Base-by-base conservation (phyloP, 92 coral and sea anemone genomes). In the Muricea muricata region DNA sequence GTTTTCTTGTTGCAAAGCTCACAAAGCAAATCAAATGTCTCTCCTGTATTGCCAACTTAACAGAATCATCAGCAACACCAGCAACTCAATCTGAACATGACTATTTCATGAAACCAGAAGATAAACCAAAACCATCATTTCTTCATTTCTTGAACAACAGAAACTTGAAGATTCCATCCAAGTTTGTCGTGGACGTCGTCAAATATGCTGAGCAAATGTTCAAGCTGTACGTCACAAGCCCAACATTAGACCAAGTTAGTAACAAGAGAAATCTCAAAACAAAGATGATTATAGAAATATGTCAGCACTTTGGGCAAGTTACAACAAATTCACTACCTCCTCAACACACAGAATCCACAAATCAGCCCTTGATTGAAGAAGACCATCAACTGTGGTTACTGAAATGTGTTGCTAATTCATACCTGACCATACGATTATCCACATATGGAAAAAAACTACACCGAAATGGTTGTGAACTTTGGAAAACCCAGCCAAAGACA, bases 301-400 rank as follows among this genome's bases (percentile, higher is more conserved):
- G 73, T 26, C 73, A 17, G 17, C 73, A 65, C 35, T 65, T 65
- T 65, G 73, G 73, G 40, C 73, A 65, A 35, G 71, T 63, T 63
- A 33, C 14, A 63, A 63, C 71, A 63, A 63, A 31, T 24, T n/a
- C 71, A 63, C 71, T 26, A 11, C 73, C 73, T 26, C 73, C 73
- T 17, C 73, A 25, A 30, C 73, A 65, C 29, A 5, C 23, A 65
- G 40, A 65, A 0, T 65, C 73, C 23, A 65, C 73, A 25, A 65
- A 65, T 31, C 40, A 65, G n/a, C 3, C 73, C 28, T 65, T 26
- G n/a, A 26, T 65, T 30, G 73, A 65, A 13, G 73, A 65, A 13
- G 73, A 65, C 40, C 73, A 65, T 65, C 40, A 41, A 35, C 40
- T 65, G 31, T 65, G 73, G 73, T 35, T 26, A 17, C 15, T 65